Conservation (phyloP, 2,113 vertebrate species). For the Hippolais icterina region DNA sequence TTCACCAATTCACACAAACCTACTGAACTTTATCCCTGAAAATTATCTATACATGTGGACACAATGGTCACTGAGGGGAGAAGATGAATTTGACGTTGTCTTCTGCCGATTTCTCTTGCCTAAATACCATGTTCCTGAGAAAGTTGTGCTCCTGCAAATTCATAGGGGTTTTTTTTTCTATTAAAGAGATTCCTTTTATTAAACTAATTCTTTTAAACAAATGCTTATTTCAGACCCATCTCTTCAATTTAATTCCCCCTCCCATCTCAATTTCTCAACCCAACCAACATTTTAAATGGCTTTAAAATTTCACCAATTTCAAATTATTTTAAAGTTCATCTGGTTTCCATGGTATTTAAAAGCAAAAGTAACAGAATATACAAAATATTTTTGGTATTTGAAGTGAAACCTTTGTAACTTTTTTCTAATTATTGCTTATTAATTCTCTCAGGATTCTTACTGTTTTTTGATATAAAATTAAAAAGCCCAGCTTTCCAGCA, state of each 20-base stretch:
- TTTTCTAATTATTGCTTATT: background rate
- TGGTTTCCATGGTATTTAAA: background rate
- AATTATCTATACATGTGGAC: background rate
- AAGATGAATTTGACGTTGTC: background rate
- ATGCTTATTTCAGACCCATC: background rate
- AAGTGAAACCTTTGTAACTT: background rate
- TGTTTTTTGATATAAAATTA: background rate
- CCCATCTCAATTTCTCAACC: background rate
- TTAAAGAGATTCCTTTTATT: constrained; percentile 10
- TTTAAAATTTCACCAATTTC: background rate
- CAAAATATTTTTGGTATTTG: background rate
- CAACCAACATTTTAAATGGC: background rate
- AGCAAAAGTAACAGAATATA: background rate
- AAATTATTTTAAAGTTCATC: background rate
- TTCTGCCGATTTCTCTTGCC: background rate
- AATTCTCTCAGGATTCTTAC: background rate
- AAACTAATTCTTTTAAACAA: constrained; percentile 14
- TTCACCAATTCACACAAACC: background rate
- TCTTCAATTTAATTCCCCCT: background rate
- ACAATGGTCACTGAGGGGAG: background rate
- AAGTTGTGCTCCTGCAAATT: constrained; percentile 2
- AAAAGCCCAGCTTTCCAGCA: background rate
- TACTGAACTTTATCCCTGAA: background rate
- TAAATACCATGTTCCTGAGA: background rate
- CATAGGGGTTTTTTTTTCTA: background rate